Evolutionary conservation across 1,140 invertebrate species (phyloP).

Genomic region (Hirudo medicinalis): DNA sequence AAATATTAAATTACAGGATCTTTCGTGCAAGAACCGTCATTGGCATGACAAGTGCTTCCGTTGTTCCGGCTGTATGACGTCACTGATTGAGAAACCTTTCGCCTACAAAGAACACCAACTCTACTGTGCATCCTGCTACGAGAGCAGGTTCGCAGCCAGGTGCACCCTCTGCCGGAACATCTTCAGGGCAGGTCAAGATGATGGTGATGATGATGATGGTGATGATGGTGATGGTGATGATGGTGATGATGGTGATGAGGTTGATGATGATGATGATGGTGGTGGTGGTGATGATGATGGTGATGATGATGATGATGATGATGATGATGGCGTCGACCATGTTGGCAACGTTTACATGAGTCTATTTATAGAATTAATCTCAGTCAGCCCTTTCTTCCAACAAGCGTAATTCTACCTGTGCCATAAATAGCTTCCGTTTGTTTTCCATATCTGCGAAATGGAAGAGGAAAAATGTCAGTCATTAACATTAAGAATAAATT

Average conservation of each 20-base stretch:
- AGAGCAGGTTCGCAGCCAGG: conserved; percentile 86
- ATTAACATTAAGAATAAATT: too few species aligned
- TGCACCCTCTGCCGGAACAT: conserved; percentile 94
- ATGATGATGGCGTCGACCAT: background rate
- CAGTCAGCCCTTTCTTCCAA: too few species aligned
- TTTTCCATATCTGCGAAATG: too few species aligned
- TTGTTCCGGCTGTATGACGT: conserved; percentile 89
- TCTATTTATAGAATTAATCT: too few species aligned
- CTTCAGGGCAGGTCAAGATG: conserved; percentile 59
- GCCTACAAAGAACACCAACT: conserved; percentile 85
- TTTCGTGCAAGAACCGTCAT: conserved; percentile 95
- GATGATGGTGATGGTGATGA: background rate
- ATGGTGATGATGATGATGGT: background rate
- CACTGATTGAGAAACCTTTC: conserved; percentile 96
- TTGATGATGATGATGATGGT: conserved; percentile 6
- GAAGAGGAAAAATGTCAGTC: too few species aligned
- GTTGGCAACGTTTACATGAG: too few species aligned
- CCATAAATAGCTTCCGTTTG: too few species aligned
- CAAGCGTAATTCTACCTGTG: too few species aligned
- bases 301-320: background rate
- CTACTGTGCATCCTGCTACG: conserved; percentile 97
- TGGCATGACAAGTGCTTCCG: conserved; percentile 97
- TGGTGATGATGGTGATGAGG: background rate
- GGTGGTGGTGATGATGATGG: background rate
- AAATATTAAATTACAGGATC: conserved; percentile 58